phyloP scores from a whole-genome alignment of 2,113 vertebrate species.

The Xerus inauris region DNA sequence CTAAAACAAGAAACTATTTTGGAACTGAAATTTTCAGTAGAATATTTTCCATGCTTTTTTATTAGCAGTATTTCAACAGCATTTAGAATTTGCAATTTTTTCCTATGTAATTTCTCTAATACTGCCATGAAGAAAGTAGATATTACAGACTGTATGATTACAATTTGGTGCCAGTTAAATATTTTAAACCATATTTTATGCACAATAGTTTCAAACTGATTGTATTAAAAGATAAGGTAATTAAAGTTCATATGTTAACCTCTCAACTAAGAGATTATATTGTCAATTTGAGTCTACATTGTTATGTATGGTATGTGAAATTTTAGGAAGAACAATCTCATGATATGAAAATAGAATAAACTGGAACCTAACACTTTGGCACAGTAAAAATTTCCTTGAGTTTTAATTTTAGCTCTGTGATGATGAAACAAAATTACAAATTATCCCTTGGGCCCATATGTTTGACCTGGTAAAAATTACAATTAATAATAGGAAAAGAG shows the following conservation, averaged over 20 bases:
- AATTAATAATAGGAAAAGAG: background rate
- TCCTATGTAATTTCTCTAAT: background rate
- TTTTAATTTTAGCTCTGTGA: background rate
- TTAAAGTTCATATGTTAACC: background rate
- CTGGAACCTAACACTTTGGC: background rate
- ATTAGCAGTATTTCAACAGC: background rate
- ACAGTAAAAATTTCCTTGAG: background rate
- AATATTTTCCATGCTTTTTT: background rate
- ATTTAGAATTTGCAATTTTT: slow-evolving; percentile 42
- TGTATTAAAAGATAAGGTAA: slow-evolving; percentile 13
- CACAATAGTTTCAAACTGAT: background rate
- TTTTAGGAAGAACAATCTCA: slow-evolving; percentile 5
- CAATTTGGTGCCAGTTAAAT: background rate
- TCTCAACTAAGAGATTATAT: slow-evolving; percentile 7
- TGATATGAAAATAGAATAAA: slow-evolving; percentile 17
- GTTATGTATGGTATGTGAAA: background rate
- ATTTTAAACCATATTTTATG: background rate
- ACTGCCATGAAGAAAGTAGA: background rate
- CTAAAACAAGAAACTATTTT: background rate
- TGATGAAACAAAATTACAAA: background rate
- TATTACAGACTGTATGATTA: background rate
- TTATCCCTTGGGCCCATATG: background rate
- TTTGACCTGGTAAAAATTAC: background rate
- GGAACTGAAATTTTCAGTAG: background rate
- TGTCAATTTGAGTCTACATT: slow-evolving; percentile 4